Evolutionary conservation across 2,113 vertebrate genomes (phyloP).

Genomic region (Varanus salvator): DNA sequence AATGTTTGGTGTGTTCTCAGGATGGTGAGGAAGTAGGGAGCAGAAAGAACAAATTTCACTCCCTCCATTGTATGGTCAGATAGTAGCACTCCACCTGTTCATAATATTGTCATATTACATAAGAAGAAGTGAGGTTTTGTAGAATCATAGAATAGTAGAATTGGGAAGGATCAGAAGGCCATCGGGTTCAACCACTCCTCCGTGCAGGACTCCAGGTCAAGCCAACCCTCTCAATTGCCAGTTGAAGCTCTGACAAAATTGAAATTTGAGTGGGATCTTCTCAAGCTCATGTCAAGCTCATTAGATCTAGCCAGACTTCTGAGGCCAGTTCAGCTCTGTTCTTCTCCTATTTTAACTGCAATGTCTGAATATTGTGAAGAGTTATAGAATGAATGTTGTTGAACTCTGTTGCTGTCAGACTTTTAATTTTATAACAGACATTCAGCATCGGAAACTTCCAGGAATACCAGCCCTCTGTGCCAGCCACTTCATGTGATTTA

Average conservation of each 20-base stretch:
- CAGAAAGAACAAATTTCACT: too few relatives aligned
- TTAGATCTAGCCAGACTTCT: background rate
- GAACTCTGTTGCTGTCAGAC: background rate
- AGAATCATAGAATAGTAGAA: too few relatives aligned
- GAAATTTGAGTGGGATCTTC: background rate
- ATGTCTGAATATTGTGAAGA: background rate
- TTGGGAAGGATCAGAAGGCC: too few relatives aligned
- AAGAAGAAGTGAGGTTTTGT: background rate
- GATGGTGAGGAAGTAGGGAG: background rate
- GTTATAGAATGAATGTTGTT: conserved; percentile 3
- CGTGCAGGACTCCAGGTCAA: too few relatives aligned
- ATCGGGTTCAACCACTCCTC: too few relatives aligned
- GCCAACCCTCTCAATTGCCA: too few relatives aligned
- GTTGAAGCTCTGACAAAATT: background rate
- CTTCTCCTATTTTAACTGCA: background rate
- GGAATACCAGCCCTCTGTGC: conserved; percentile 12
- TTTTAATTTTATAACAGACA: conserved; percentile 23
- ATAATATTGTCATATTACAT: background rate
- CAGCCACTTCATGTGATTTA: conserved; percentile 21
- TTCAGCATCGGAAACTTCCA: conserved; percentile 19
- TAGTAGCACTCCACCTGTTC: too few relatives aligned
- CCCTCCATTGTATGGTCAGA: too few relatives aligned
- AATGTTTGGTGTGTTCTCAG: background rate
- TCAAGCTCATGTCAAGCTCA: background rate
- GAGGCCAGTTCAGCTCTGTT: background rate